Percentiles rank a stretch among this genome's conserved stretches.
These are phyloP conservation scores for Charadrius vociferus DNA, from an alignment of 2,113 vertebrate genomes.

Conservation along the genomic window DNA sequence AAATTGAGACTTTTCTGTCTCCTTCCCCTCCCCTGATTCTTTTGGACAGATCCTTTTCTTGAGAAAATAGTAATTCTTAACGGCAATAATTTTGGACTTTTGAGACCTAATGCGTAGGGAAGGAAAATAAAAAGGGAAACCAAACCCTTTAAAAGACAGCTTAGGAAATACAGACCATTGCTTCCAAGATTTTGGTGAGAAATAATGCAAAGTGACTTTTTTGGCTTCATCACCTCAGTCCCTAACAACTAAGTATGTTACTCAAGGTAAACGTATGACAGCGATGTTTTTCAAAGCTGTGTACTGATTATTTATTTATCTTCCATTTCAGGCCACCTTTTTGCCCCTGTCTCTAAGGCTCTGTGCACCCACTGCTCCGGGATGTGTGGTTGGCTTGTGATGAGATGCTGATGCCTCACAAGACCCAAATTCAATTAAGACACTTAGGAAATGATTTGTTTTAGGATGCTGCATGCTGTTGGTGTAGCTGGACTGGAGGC, in stretches of 20 bases:
- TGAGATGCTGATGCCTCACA: neutral
- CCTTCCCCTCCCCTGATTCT: neutral
- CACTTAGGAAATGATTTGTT: neutral
- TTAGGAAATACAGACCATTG: neutral
- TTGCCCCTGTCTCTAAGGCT: neutral
- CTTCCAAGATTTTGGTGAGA: neutral
- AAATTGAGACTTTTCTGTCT: neutral
- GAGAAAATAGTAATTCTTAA: neutral
- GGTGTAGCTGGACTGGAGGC: neutral
- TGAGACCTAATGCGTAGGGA: neutral
- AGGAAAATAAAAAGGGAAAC: neutral
- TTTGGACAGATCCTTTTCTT: neutral
- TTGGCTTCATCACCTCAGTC: neutral
- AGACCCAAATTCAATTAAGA: neutral
- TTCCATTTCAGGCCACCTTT: neutral
- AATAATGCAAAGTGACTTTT: neutral
- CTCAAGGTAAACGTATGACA: neutral
- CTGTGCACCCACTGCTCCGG: rapidly evolving
- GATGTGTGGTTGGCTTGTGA: neutral
- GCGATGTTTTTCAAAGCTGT: neutral
- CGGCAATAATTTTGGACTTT: neutral
- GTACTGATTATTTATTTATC: neutral
- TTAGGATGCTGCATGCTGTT: neutral
- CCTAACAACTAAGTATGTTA: neutral
- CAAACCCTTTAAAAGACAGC: neutral